A percentile compares a stretch with the other conserved stretches of the same genome.
phyloP scores from a whole-genome alignment of 92 coral and sea anemone species.

The Zoanthus gigantus region DNA sequence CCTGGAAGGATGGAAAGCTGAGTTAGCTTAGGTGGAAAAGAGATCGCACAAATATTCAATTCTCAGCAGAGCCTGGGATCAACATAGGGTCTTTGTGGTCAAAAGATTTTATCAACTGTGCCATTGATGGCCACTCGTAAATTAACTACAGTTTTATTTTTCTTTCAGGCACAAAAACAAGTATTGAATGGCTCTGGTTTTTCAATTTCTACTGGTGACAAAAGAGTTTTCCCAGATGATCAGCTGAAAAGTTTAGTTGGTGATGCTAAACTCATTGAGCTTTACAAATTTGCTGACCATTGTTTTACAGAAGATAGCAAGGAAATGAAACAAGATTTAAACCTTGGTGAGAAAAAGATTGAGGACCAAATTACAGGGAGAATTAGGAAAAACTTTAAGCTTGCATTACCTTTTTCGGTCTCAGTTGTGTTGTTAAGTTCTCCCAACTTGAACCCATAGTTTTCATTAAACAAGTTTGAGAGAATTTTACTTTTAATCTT shows the following conservation, averaged over 20 bases:
- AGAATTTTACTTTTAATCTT: too few relatives aligned
- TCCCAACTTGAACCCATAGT: too few relatives aligned
- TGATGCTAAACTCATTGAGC: neutral
- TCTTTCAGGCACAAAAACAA: neutral
- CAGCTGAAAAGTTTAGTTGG: conserved; percentile 19
- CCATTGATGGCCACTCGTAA: too few relatives aligned
- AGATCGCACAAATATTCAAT: neutral
- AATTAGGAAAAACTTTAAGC: too few relatives aligned
- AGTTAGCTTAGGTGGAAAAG: neutral
- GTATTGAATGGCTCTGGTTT: neutral
- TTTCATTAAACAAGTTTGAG: too few relatives aligned
- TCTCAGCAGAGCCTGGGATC: neutral
- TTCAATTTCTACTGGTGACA: neutral
- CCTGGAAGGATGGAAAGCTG: neutral
- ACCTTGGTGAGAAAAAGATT: conserved; percentile 17
- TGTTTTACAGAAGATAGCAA: neutral
- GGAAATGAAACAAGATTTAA: neutral
- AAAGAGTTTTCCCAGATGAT: neutral
- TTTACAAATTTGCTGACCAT: conserved; percentile 1
- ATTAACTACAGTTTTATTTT: neutral
- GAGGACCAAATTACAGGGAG: neutral
- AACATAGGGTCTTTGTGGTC: neutral
- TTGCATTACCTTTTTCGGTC: too few relatives aligned
- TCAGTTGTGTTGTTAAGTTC: too few relatives aligned
- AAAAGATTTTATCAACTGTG: too few relatives aligned